Conservation (phyloP, 2,113 vertebrate genomes). For the Dromiciops gliroides region DNA sequence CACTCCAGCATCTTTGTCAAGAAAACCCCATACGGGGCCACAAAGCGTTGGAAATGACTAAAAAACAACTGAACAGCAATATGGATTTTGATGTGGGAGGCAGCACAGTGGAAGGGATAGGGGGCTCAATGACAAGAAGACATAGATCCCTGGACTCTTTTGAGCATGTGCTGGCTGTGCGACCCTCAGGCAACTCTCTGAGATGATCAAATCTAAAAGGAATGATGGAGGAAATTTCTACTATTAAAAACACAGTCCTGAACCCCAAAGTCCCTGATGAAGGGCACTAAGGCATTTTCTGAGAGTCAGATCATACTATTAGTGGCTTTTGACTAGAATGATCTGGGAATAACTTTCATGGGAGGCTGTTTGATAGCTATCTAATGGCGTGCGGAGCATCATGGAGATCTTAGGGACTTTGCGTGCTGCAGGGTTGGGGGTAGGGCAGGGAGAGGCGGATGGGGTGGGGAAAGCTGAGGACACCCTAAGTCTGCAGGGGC, state of each 20-base stretch:
- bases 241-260: background rate
- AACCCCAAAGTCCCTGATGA: background rate
- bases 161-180: too few relatives aligned
- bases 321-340: constrained; percentile 12
- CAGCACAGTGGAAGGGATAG: background rate
- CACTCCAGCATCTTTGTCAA: background rate
- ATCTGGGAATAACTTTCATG: constrained; percentile 34
- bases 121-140: background rate
- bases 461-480: background rate
- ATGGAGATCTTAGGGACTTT: background rate
- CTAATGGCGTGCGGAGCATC: background rate
- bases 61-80: background rate
- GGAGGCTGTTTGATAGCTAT: background rate
- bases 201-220: background rate
- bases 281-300: background rate
- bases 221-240: background rate
- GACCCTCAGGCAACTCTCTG: background rate
- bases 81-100: background rate
- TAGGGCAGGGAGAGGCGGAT: background rate
- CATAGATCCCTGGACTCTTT: background rate
- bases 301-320: constrained; percentile 11
- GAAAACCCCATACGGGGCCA: background rate
- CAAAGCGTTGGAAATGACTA: background rate
- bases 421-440: background rate
- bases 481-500: background rate